Evolutionary conservation across 2,888 invertebrate genomes (phyloP).

Genomic region (Cheilosia scutellata): DNA sequence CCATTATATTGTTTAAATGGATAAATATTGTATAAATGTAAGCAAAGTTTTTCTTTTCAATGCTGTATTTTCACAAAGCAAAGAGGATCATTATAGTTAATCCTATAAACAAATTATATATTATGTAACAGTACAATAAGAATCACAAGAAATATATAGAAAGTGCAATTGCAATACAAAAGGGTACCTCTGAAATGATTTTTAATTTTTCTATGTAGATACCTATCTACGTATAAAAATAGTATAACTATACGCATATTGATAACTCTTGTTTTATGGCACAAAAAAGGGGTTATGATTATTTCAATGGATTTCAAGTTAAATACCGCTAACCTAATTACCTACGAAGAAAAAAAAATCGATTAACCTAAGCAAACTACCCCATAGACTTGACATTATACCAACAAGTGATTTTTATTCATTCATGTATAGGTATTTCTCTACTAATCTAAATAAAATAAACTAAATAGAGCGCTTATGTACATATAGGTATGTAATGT

Average conservation of each 20-base stretch:
- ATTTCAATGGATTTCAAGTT: constrained; percentile 6
- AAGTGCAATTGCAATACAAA: constrained; percentile 70
- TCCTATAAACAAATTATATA: constrained; percentile 22
- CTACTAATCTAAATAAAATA: too few relatives aligned
- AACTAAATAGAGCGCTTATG: too few relatives aligned
- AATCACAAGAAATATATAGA: constrained; percentile 50
- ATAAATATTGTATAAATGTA: constrained; percentile 23
- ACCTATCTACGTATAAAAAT: constrained; percentile 16
- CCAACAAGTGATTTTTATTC: not conserved
- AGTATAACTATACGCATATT: constrained; percentile 10
- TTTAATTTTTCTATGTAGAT: constrained; percentile 18
- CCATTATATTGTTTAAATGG: constrained; percentile 23
- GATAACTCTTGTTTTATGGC: constrained; percentile 36
- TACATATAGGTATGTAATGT: too few relatives aligned
- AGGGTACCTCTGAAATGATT: constrained; percentile 58
- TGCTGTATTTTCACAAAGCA: constrained; percentile 63
- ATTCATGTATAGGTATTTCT: too few relatives aligned
- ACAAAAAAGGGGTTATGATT: constrained; percentile 36
- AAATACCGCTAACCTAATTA: constrained; percentile 20
- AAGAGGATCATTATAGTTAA: constrained; percentile 37
- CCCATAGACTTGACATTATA: constrained; percentile 26
- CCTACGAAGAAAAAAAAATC: constrained; percentile 12
- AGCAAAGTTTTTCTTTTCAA: constrained; percentile 27
- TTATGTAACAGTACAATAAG: constrained; percentile 47
- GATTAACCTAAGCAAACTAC: constrained; percentile 25